Evolutionary conservation across 2,797 vertebrate genomes (phyloP).

Genomic region (Ciconia nigra): DNA sequence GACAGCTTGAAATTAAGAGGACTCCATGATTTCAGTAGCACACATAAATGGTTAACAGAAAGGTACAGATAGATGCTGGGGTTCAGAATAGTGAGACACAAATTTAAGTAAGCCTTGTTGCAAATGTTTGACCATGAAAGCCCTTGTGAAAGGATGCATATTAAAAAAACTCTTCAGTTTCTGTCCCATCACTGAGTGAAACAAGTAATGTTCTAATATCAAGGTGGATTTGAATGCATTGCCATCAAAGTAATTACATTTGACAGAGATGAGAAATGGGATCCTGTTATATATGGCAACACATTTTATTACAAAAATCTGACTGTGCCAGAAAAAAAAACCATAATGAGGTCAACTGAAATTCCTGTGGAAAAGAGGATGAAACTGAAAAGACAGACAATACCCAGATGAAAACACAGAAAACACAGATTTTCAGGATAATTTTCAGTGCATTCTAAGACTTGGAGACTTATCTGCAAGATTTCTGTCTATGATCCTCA

Average conservation of each 20-base stretch:
- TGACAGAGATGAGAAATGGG: conserved; percentile 21
- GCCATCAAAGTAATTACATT: not conserved
- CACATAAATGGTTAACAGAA: not conserved
- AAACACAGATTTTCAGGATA: not conserved
- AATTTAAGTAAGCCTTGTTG: not conserved
- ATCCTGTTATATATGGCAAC: not conserved
- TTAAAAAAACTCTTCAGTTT: not conserved
- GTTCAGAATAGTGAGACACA: not conserved
- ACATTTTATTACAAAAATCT: not conserved
- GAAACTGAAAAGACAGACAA: not conserved
- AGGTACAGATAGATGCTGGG: not conserved
- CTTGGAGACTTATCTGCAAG: not conserved
- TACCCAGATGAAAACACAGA: not conserved
- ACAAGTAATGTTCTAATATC: not conserved
- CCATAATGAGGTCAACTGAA: not conserved
- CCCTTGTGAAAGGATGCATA: not conserved
- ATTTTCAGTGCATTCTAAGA: not conserved
- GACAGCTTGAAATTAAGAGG: not conserved
- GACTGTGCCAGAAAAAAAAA: not conserved
- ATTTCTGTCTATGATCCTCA: not conserved
- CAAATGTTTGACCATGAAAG: not conserved
- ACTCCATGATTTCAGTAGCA: not conserved
- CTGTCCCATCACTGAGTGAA: not conserved
- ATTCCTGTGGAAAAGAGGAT: not conserved
- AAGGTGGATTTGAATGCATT: not conserved